Conservation (phyloP, 2,797 vertebrate species). For the Lycodopsis pacificus region DNA sequence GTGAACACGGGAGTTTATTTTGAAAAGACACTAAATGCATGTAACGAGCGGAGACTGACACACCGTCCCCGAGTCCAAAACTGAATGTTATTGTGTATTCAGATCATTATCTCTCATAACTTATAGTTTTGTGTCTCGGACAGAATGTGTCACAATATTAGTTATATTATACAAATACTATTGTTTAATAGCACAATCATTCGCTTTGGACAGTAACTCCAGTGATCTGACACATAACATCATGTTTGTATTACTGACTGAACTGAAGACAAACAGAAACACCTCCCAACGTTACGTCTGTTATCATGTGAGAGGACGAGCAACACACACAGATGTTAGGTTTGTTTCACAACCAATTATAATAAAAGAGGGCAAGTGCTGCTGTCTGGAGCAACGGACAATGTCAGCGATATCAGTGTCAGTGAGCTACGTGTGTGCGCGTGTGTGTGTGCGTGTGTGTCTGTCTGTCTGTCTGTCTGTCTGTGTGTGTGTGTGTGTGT, state of each 20-base stretch:
- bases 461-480: conserved; percentile 52
- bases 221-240: not conserved
- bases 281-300: conserved; percentile 8
- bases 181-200: too few species aligned
- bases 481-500: conserved; percentile 63
- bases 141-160: too few species aligned
- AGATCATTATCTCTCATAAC: too few species aligned
- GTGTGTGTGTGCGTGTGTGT: conserved; percentile 50
- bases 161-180: too few species aligned
- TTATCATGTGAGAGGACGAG: conserved; percentile 8
- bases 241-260: not conserved
- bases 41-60: too few species aligned
- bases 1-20: not conserved
- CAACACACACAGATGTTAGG: conserved; percentile 6
- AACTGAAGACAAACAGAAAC: not conserved
- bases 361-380: conserved; percentile 16
- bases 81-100: too few species aligned
- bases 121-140: too few species aligned
- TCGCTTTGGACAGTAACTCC: too few species aligned
- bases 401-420: conserved; percentile 56
- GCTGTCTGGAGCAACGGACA: not conserved
- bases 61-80: too few species aligned
- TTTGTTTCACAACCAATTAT: not conserved
- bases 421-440: conserved; percentile 30
- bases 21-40: too few species aligned